Percentiles rank a stretch among this genome's conserved stretches.
phyloP scores from a whole-genome alignment of 2,888 invertebrate species.

The Drosophila histrio region DNA sequence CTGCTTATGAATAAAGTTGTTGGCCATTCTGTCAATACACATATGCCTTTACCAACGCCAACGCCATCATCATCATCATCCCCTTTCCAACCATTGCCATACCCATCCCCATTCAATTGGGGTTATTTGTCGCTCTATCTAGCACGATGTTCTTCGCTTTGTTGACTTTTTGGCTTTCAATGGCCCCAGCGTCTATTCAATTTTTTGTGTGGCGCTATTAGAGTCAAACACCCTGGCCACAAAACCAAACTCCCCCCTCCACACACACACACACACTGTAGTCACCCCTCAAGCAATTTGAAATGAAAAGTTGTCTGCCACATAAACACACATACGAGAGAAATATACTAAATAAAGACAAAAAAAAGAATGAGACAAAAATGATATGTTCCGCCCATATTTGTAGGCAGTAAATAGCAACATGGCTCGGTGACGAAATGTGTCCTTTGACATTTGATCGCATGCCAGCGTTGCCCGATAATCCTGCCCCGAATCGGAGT shows the following conservation, averaged over 20 bases:
- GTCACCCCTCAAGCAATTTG: slow-evolving; percentile 62
- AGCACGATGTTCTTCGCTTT: slow-evolving; percentile 51
- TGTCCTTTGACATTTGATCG: slow-evolving; percentile 80
- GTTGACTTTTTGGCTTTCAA: slow-evolving; percentile 79
- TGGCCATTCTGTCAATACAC: slow-evolving; percentile 72
- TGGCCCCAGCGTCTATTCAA: slow-evolving; percentile 73
- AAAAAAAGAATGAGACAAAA: slow-evolving; percentile 29
- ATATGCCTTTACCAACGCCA: slow-evolving; percentile 31
- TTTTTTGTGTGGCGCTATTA: slow-evolving; percentile 67
- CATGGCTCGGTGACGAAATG: slow-evolving; percentile 69
- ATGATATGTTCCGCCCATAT: slow-evolving; percentile 54
- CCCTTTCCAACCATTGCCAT: neutral
- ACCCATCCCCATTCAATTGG: slow-evolving; percentile 69
- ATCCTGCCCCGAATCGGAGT: slow-evolving; percentile 22
- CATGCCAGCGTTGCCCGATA: slow-evolving; percentile 33
- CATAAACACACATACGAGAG: slow-evolving; percentile 50
- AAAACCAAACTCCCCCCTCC: neutral
- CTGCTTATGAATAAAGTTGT: slow-evolving; percentile 80
- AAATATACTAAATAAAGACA: slow-evolving; percentile 20
- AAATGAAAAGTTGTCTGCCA: slow-evolving; percentile 75
- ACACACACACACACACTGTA: slow-evolving; percentile 1
- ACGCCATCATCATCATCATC: slow-evolving; percentile 38
- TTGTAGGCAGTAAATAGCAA: slow-evolving; percentile 75
- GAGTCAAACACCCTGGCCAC: slow-evolving; percentile 39
- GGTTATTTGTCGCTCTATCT: slow-evolving; percentile 79